Evolutionary conservation across 2,113 vertebrate genomes (phyloP).

Genomic region (Colaptes auratus): DNA sequence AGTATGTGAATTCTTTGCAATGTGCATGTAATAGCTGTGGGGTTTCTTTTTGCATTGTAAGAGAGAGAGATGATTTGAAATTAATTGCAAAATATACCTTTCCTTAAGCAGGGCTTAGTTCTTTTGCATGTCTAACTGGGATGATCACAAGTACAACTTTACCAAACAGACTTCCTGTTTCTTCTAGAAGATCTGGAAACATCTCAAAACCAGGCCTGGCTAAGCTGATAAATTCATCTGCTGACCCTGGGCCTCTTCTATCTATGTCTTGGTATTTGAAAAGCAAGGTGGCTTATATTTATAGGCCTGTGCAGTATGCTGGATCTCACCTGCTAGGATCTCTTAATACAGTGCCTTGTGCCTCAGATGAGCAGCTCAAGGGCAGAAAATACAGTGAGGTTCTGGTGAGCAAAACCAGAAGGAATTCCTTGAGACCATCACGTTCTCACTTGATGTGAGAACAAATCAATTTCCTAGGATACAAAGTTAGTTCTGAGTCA

Average conservation of each 20-base stretch:
- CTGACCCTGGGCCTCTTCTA: background rate
- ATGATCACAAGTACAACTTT: background rate
- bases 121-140: background rate
- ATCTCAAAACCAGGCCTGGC: background rate
- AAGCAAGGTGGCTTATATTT: background rate
- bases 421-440: background rate
- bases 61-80: background rate
- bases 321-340: background rate
- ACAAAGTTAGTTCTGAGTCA: background rate
- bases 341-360: background rate
- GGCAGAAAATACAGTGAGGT: background rate
- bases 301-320: rapidly evolving
- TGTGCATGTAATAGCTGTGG: background rate
- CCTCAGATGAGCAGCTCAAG: background rate
- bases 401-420: background rate
- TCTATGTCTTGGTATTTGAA: background rate
- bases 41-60: background rate
- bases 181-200: background rate
- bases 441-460: background rate
- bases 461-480: background rate
- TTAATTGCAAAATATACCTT: background rate
- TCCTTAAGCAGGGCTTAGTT: background rate
- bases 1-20: background rate
- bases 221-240: background rate
- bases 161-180: background rate